These are phyloP conservation scores for Sciaenops ocellatus DNA, from an alignment of 2,797 vertebrate genomes.

Conservation along the genomic window DNA sequence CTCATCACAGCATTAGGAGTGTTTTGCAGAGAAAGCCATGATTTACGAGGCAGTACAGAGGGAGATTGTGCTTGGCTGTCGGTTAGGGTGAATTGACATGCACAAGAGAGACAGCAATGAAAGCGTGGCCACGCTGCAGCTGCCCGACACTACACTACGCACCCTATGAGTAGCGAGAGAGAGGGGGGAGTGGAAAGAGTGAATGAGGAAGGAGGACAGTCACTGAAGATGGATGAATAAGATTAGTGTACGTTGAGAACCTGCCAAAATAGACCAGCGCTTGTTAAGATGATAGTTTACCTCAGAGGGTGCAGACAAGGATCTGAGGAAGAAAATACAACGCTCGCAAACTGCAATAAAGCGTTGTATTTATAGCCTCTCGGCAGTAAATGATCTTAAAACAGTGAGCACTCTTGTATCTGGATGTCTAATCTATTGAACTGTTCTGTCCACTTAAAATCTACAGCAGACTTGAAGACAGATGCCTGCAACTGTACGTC, in stretches of 20 bases:
- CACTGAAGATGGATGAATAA: slow-evolving; percentile 64
- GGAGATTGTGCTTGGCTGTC: slow-evolving; percentile 78
- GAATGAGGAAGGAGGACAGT: slow-evolving; percentile 65
- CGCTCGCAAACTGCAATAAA: slow-evolving; percentile 22
- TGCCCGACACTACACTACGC: slow-evolving; percentile 73
- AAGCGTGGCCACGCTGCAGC: slow-evolving; percentile 77
- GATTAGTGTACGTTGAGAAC: slow-evolving; percentile 58
- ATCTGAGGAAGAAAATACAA: slow-evolving; percentile 37
- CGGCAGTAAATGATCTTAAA: slow-evolving; percentile 45
- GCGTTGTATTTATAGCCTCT: slow-evolving; percentile 35
- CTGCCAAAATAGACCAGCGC: slow-evolving; percentile 52
- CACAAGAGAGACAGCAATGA: slow-evolving; percentile 72
- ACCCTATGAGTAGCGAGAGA: slow-evolving; percentile 51
- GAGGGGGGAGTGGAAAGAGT: slow-evolving; percentile 44
- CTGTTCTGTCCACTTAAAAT: slow-evolving; percentile 51
- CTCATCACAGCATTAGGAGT: slow-evolving; percentile 52
- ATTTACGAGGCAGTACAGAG: slow-evolving; percentile 84
- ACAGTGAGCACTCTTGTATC: slow-evolving; percentile 42
- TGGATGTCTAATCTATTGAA: slow-evolving; percentile 46
- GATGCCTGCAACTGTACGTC: slow-evolving; percentile 36
- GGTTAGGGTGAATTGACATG: slow-evolving; percentile 82
- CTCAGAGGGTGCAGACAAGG: slow-evolving; percentile 20
- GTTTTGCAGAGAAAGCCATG: slow-evolving; percentile 71
- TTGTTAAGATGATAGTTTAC: slow-evolving; percentile 40
- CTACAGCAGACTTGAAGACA: slow-evolving; percentile 46